Evolutionary conservation across 2,797 vertebrate species (phyloP), one percentile per base, ranked within the genome.

Genomic region (Parotocinclus haroldoi): DNA sequence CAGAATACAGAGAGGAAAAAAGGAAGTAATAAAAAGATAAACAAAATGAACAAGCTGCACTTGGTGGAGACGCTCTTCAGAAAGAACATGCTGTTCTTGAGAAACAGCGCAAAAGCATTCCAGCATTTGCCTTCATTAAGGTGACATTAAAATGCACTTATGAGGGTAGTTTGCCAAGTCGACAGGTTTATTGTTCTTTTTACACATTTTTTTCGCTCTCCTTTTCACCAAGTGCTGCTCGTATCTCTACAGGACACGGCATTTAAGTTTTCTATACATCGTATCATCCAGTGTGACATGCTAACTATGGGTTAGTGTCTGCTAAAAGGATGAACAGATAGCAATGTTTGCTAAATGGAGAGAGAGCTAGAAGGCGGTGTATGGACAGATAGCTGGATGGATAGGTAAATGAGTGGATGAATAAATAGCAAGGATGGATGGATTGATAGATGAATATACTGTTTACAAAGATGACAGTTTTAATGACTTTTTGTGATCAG

Each of bases 101-200:
- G 27, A 42, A 54, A 27, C 1, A n/a, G 36, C 37, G 40, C 50
- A 49, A 54, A 60, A 61, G 57, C 50, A 42, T 18, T 65, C 37
- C 3, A 19, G 50, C 12, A n/a, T 7, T 42, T 17, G 63, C 37
- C 51, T 71, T 63, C 57, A 60, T 60, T 60, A 60, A 39, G 45
- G n/a, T 10, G 10, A 63, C 63, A 55, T 66, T 71, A 60, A 71
- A 66, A 55, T 6, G 37, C 63, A 66, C 62, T 71, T 55, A 56
- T 42, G 63, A 61, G 49, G 57, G 69, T 49, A 66, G 49, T 71
- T 66, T 16, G 37, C 56, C 17, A 37, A 55, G 38, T 50, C 46
- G 42, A 66, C 14, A 3, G 50, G 42, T 65, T 60, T 39, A 16
- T 39, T 49, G 17, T 50, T 39, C 39, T 51, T 63, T 51, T 18